Evolutionary conservation across 2,888 invertebrate genomes (phyloP).

Genomic region (Oligia strigilis): DNA sequence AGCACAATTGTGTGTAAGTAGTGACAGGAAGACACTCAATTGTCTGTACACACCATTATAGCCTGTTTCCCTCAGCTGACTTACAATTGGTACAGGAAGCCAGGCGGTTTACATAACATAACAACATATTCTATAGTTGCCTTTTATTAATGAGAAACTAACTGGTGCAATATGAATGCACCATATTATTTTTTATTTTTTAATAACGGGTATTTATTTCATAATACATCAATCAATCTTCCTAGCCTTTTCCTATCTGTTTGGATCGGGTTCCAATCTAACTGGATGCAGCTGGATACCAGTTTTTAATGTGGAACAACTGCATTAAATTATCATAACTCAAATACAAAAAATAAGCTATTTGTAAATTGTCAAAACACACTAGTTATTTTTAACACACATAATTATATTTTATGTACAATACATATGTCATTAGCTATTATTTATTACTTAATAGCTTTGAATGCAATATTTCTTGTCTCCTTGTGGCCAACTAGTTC

Average conservation of each 20-base stretch:
- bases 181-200: not conserved
- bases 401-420: no score
- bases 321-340: not conserved
- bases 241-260: not conserved
- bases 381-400: no score
- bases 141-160: slow-evolving; percentile 13
- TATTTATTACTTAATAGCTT: slow-evolving; percentile 2
- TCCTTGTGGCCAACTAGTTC: slow-evolving; percentile 22
- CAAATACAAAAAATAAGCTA: not conserved
- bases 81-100: slow-evolving; percentile 28
- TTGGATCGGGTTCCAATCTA: not conserved
- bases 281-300: not conserved
- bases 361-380: not conserved
- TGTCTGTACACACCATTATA: slow-evolving; percentile 49
- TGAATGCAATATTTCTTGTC: slow-evolving; percentile 33
- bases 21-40: slow-evolving; percentile 56
- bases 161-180: not conserved
- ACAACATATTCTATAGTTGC: slow-evolving; percentile 7
- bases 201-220: not conserved
- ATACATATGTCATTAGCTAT: no score
- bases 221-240: not conserved
- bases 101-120: not conserved
- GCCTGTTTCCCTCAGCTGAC: slow-evolving; percentile 52
- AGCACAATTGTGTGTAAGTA: slow-evolving; percentile 49
- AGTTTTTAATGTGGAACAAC: not conserved